Evolutionary conservation across 2,888 invertebrate genomes (phyloP).

Genomic region (Caenorhabditis zanzibari): DNA sequence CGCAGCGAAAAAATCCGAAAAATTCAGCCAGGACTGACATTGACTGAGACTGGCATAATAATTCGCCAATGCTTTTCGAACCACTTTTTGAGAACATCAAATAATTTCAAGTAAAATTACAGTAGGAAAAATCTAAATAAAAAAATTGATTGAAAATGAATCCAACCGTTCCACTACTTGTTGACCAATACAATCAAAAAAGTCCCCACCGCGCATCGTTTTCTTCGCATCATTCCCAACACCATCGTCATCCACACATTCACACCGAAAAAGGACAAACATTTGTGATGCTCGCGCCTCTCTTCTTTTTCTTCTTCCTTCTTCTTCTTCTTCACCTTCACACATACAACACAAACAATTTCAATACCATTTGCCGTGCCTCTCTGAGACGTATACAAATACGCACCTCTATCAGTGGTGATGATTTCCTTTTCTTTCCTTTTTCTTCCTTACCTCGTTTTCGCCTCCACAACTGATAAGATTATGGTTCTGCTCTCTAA

Average conservation of each 20-base stretch:
- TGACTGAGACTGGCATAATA: too few species aligned
- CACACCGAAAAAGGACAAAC: slow-evolving; percentile 61
- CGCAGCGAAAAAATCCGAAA: too few species aligned
- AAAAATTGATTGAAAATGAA: too few species aligned
- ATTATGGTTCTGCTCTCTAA: slow-evolving; percentile 25
- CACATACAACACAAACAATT: slow-evolving; percentile 45
- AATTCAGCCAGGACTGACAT: too few species aligned
- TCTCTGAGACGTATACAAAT: slow-evolving; percentile 43
- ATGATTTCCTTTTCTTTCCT: slow-evolving; percentile 1
- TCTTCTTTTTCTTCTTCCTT: neutral
- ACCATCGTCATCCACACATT: slow-evolving; percentile 45
- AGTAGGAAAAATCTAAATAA: too few species aligned
- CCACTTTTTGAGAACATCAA: too few species aligned
- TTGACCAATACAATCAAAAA: slow-evolving; percentile 13
- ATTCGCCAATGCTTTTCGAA: too few species aligned
- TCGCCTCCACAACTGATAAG: slow-evolving; percentile 19
- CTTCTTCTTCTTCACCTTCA: neutral
- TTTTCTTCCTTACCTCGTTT: slow-evolving; percentile 16
- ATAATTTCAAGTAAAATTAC: too few species aligned
- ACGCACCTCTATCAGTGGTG: neutral
- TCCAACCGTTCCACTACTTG: neutral
- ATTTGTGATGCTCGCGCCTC: slow-evolving; percentile 54
- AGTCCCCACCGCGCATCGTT: slow-evolving; percentile 23
- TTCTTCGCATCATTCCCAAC: slow-evolving; percentile 24
- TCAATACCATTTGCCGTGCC: slow-evolving; percentile 18